Evolutionary conservation across 2,888 invertebrate genomes (phyloP), one percentile per base, ranked within the genome.

Genomic region (Cordilura impudica): DNA sequence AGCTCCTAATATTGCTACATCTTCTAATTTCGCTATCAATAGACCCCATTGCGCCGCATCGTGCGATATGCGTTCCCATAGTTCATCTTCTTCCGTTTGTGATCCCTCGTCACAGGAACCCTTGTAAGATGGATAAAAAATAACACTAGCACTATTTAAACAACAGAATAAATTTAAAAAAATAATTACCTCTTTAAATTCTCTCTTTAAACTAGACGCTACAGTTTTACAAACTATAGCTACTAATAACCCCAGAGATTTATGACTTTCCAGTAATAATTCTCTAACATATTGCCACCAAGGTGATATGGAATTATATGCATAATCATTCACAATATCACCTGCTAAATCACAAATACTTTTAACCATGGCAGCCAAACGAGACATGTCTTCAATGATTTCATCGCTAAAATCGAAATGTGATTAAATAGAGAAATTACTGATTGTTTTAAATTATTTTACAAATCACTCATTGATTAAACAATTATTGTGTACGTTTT

Each of bases 41-140:
- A 96, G 90, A 14, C 95, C 94, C 96, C 98, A 98, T 86, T 95
- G 94, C 47, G 96, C 95, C 84, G 94, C 93, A 86, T 98, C 98
- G 82, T 95, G 93, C 1, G 96, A 95, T 65, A 97, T 93, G 65
- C 94, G 93, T 87, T 96, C 96, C 96, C 96, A 97, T 49, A 92
- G 90, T 56, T 92, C 93, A 29, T 92, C 92, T 23, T 93, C 83
- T 16, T 86, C 86, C 35, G 82, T 83, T 61, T 83, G 83, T 2
- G 83, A 83, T 23, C 90, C 90, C 71, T 88, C 91, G 39, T 91
- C 89, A 65, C 88, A 89, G 0, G 87, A 87, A 18, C 86, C 87
- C 85, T 88, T 60, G 0, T 67, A 71, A 7, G 2, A 45, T 35
- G 89, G 56, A 91, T 21, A 56, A 3, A 45, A 45, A 26, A 14